Percentiles rank a stretch among this genome's conserved stretches.
phyloP scores from a whole-genome alignment of 1,140 invertebrate genomes.

The Drosophila watanabei region DNA sequence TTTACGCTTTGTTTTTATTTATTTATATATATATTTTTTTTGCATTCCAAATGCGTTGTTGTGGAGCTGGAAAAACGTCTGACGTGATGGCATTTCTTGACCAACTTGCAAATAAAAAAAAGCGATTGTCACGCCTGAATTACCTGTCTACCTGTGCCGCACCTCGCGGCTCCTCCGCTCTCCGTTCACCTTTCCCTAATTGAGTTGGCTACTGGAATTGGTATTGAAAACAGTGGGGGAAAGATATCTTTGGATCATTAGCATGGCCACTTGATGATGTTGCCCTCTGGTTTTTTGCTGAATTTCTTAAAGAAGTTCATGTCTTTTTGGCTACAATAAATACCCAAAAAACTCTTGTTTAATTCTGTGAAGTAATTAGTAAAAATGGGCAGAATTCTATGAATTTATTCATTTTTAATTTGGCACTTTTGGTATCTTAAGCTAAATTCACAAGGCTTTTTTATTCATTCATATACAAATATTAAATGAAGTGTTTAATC shows the following conservation, averaged over 20 bases:
- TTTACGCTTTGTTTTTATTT: constrained; percentile 6
- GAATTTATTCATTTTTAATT: constrained; percentile 1
- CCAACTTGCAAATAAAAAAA: constrained; percentile 25
- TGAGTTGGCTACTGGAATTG: constrained; percentile 52
- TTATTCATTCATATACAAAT: neutral
- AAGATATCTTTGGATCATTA: constrained; percentile 45
- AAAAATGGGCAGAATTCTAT: neutral
- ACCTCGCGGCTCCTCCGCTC: constrained; percentile 1
- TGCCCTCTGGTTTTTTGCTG: constrained; percentile 4
- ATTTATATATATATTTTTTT: neutral
- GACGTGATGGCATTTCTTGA: constrained; percentile 71
- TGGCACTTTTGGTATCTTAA: neutral
- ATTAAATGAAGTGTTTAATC: constrained; percentile 5
- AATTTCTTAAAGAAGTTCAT: constrained; percentile 1
- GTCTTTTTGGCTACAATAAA: neutral
- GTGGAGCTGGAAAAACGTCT: constrained; percentile 25
- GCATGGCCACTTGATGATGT: constrained; percentile 47
- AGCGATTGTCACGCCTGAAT: constrained; percentile 42
- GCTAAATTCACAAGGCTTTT: neutral
- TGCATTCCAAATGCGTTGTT: constrained; percentile 38
- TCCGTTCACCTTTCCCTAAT: constrained; percentile 28
- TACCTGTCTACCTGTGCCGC: constrained; percentile 20
- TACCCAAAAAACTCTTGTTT: neutral
- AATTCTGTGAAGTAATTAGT: neutral
- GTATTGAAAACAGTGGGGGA: constrained; percentile 7